Evolutionary conservation across 2,888 invertebrate genomes (phyloP).

Genomic region (Drosophila anomelani): DNA sequence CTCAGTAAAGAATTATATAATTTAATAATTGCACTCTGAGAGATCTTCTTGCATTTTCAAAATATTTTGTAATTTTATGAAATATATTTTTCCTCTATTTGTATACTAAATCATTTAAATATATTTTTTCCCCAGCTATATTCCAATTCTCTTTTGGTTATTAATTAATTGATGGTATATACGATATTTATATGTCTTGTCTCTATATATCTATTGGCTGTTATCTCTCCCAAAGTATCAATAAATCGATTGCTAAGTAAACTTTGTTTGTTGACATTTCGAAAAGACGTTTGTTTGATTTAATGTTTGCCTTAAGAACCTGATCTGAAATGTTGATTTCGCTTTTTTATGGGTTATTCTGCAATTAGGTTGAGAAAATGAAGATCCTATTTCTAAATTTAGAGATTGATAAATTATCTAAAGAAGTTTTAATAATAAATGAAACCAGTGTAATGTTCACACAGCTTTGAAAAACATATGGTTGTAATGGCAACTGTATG

Average conservation of each 20-base stretch:
- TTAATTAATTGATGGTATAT: conserved; percentile 8
- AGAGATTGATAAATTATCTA: neutral
- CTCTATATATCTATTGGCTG: conserved; percentile 1
- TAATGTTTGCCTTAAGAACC: conserved; percentile 20
- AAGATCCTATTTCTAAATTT: conserved; percentile 1
- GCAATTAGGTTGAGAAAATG: conserved; percentile 4
- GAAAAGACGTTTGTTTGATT: conserved; percentile 23
- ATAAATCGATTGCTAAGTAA: conserved; percentile 27
- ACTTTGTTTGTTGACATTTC: conserved; percentile 32
- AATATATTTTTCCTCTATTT: neutral
- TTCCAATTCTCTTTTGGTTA: neutral
- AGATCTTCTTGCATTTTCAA: too few relatives aligned
- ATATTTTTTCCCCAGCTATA: neutral
- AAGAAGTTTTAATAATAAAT: too few relatives aligned
- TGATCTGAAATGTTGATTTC: conserved; percentile 1
- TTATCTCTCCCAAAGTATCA: conserved; percentile 25
- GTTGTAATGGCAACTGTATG: neutral
- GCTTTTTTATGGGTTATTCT: conserved; percentile 1
- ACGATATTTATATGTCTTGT: conserved; percentile 1
- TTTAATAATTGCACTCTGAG: too few relatives aligned
- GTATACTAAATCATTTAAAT: neutral
- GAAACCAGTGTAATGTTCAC: conserved; percentile 11
- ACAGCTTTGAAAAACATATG: conserved; percentile 24
- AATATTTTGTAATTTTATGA: neutral
- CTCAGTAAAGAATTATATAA: too few relatives aligned